Conservation (phyloP, 2,888 invertebrate species). For the Cerastoderma edule region DNA sequence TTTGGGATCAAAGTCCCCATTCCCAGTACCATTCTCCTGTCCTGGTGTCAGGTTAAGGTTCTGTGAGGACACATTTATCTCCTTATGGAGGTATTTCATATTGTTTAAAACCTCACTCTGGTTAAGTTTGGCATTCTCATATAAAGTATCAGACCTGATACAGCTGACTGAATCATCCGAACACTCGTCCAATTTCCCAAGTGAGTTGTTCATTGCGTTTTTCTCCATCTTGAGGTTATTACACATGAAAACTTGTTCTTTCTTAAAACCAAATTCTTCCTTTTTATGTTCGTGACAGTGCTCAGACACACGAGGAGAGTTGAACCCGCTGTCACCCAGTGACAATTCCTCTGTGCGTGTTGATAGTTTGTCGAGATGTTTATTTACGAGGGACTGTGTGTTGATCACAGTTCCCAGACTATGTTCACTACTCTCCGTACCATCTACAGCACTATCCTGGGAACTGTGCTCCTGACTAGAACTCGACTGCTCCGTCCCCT, state of each 20-base stretch:
- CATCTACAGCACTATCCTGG: constrained; percentile 58
- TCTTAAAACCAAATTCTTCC: constrained; percentile 36
- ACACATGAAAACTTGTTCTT: constrained; percentile 54
- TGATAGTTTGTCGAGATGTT: constrained; percentile 55
- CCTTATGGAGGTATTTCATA: constrained; percentile 66
- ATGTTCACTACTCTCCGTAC: constrained; percentile 67
- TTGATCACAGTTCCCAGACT: constrained; percentile 72
- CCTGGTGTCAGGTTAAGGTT: constrained; percentile 45
- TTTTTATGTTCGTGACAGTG: constrained; percentile 44
- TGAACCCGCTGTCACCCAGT: constrained; percentile 76
- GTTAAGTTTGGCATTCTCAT: constrained; percentile 58
- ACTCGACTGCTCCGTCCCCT: constrained; percentile 38
- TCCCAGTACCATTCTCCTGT: constrained; percentile 20
- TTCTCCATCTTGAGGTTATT: constrained; percentile 50
- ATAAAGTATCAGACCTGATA: constrained; percentile 53
- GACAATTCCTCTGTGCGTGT: constrained; percentile 61
- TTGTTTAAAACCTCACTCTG: constrained; percentile 67
- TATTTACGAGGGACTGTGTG: constrained; percentile 38
- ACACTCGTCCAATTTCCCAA: constrained; percentile 42
- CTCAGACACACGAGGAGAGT: constrained; percentile 69
- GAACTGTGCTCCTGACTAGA: constrained; percentile 55
- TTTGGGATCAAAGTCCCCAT: constrained; percentile 55
- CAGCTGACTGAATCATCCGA: constrained; percentile 54
- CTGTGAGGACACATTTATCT: constrained; percentile 62
- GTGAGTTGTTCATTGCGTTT: constrained; percentile 43